Evolutionary conservation across 2,888 invertebrate genomes (phyloP).

Genomic region (Sussaba pulchella): DNA sequence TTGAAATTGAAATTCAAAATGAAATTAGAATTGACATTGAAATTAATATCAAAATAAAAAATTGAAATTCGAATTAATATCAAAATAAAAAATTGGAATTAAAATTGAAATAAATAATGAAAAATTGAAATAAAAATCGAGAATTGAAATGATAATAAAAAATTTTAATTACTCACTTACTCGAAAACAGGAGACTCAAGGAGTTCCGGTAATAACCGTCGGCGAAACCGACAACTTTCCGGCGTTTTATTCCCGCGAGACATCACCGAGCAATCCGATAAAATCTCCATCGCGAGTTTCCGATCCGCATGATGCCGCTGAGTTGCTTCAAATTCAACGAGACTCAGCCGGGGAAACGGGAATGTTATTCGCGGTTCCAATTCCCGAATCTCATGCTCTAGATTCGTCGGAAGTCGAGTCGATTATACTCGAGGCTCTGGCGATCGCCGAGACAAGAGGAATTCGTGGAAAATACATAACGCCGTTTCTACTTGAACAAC

Average conservation of each 20-base stretch:
- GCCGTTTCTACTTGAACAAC: conserved; percentile 93
- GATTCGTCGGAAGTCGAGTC: conserved; percentile 87
- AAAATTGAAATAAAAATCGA: too few species aligned
- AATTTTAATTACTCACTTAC: too few species aligned
- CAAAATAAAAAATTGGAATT: too few species aligned
- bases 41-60: too few species aligned
- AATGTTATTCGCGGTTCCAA: conserved; percentile 95
- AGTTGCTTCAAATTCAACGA: conserved; percentile 87
- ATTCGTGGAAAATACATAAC: conserved; percentile 95
- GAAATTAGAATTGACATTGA: too few species aligned
- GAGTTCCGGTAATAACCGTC: conserved; percentile 94
- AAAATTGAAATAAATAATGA: too few species aligned
- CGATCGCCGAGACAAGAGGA: conserved; percentile 86
- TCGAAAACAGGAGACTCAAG: conserved; percentile 97
- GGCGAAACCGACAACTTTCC: conserved; percentile 92
- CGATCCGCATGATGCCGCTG: conserved; percentile 89
- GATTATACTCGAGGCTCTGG: conserved; percentile 90
- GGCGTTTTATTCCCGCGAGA: conserved; percentile 95
- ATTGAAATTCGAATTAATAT: too few species aligned
- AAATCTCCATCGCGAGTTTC: conserved; percentile 90
- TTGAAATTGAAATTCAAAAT: too few species aligned
- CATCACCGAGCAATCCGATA: conserved; percentile 86
- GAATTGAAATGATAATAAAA: too few species aligned
- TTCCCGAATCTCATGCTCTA: conserved; percentile 90
- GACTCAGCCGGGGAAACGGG: conserved; percentile 88